phyloP scores from a whole-genome alignment of 2,888 invertebrate genomes.

The Orchesellides sinensis region DNA sequence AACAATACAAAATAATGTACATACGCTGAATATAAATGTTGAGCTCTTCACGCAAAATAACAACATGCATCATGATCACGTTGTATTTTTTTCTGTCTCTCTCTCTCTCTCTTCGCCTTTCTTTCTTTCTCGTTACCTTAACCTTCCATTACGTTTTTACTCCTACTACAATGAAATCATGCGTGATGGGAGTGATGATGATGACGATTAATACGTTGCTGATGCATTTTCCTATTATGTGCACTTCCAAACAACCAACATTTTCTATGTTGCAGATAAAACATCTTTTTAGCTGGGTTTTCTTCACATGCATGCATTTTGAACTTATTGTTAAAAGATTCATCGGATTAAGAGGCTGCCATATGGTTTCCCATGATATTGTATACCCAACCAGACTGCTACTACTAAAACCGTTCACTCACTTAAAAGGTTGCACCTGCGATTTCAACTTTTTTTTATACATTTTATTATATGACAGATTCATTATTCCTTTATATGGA shows the following conservation, averaged over 20 bases:
- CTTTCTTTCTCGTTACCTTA: slow-evolving; percentile 55
- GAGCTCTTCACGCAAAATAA: slow-evolving; percentile 46
- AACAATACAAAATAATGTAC: not conserved
- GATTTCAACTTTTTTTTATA: slow-evolving; percentile 56
- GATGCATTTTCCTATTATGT: not conserved
- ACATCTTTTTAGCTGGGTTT: not conserved
- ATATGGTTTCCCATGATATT: slow-evolving; percentile 63
- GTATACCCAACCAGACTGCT: slow-evolving; percentile 16
- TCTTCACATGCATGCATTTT: not conserved
- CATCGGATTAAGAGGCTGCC: slow-evolving; percentile 37
- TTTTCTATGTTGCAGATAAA: slow-evolving; percentile 58
- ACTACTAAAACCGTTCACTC: slow-evolving; percentile 61
- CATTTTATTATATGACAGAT: slow-evolving; percentile 53
- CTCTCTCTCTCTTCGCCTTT: not conserved
- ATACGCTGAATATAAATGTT: not conserved
- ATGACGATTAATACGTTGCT: slow-evolving; percentile 39
- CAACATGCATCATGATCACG: not conserved
- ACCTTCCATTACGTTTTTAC: slow-evolving; percentile 67
- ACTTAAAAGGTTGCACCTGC: slow-evolving; percentile 61
- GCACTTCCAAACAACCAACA: slow-evolving; percentile 23
- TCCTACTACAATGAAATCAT: slow-evolving; percentile 68
- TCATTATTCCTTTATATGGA: slow-evolving; percentile 61
- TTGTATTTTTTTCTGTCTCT: slow-evolving; percentile 6
- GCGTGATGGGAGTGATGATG: slow-evolving; percentile 47
- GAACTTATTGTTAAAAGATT: not conserved